A percentile compares a stretch with the other conserved stretches of the same genome.
Evolutionary conservation across 2,113 vertebrate genomes (phyloP).

Genomic region (Malurus elegans): DNA sequence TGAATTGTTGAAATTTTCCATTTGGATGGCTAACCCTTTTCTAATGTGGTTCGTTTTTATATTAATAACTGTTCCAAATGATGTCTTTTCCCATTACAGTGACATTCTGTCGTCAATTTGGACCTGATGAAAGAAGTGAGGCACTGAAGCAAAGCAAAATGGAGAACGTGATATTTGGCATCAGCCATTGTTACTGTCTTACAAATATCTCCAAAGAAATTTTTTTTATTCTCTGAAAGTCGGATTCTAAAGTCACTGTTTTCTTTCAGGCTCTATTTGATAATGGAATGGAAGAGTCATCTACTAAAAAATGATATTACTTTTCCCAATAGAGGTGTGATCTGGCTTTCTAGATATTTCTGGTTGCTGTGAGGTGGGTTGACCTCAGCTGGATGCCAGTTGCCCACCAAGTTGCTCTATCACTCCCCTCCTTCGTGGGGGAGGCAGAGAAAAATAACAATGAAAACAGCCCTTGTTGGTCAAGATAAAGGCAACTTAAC

Average conservation of each 20-base stretch:
- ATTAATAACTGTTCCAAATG: constrained; percentile 2
- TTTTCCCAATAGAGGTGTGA: background rate
- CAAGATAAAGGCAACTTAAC: background rate
- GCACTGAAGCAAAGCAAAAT: constrained; percentile 20
- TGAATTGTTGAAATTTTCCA: background rate
- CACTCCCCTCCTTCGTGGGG: accelerated
- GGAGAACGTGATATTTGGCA: constrained; percentile 13
- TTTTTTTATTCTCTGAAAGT: background rate
- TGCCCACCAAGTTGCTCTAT: background rate
- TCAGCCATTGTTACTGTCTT: constrained; percentile 56
- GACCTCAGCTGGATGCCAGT: background rate
- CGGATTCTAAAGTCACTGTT: background rate
- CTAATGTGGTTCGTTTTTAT: background rate
- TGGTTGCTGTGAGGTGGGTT: background rate
- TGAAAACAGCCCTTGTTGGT: background rate
- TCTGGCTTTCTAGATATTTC: background rate
- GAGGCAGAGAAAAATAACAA: background rate
- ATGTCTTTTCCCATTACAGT: constrained; percentile 5
- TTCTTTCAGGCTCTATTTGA: background rate
- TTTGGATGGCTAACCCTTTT: constrained; percentile 15
- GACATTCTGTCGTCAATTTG: constrained; percentile 49
- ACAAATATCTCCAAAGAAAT: constrained; percentile 53
- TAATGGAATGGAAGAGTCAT: background rate
- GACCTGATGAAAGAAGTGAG: background rate
- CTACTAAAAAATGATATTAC: background rate